A percentile compares a stretch with the other conserved stretches of the same genome.
Evolutionary conservation across 2,797 vertebrate genomes (phyloP).

Genomic region (Dendrocincla fuliginosa): DNA sequence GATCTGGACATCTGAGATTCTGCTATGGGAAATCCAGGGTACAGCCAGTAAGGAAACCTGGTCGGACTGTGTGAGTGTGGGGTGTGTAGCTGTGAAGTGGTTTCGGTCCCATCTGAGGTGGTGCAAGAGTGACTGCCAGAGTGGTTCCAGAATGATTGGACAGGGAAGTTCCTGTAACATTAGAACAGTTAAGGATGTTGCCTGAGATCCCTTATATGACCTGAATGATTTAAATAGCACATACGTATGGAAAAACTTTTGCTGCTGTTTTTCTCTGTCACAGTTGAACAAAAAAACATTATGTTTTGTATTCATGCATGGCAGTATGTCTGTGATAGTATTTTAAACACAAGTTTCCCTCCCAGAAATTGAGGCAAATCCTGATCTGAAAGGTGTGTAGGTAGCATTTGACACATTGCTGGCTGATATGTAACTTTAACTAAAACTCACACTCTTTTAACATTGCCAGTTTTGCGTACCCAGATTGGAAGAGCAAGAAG

Average conservation of each 20-base stretch:
- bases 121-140: no score
- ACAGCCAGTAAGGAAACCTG: background rate
- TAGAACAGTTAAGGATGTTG: background rate
- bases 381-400: background rate
- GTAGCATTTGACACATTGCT: background rate
- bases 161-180: background rate
- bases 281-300: background rate
- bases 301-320: background rate
- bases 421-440: background rate
- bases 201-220: background rate
- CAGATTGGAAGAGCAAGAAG: background rate
- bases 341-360: background rate
- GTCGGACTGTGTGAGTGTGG: background rate
- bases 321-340: background rate
- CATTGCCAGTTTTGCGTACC: background rate
- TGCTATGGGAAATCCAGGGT: background rate
- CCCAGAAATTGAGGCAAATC: background rate
- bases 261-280: background rate
- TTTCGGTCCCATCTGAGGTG: fast-evolving
- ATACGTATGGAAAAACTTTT: background rate
- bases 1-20: background rate
- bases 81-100: background rate
- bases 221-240: background rate
- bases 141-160: background rate
- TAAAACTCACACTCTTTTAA: background rate